Base-by-base conservation (phyloP, 2,888 invertebrate species). In the Theretra japonica region DNA sequence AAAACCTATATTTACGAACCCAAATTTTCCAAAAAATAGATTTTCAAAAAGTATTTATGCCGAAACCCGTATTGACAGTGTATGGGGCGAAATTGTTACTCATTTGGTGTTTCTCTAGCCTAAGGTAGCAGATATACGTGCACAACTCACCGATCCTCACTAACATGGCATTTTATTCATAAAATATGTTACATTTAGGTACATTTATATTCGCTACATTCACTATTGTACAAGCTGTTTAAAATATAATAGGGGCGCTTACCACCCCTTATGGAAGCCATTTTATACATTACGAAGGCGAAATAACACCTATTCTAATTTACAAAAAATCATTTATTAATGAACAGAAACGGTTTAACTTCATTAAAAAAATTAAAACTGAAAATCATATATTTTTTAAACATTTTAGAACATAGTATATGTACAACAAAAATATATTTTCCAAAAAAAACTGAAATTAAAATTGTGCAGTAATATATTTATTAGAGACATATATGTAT, bases 71-170 rank as follows among this genome's bases (percentile, higher is more conserved):
- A 48, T 23, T 17, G 1, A 48, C 17, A 23, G 65, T 65, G 48
- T 65, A 41, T 60, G 62, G 65, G 65, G 23, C 23, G 15, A 33
- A 62, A 62, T 23, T 65, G 48, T 23, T 65, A 65, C 65, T 65
- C 65, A 65, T 90, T 91, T 88, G 91, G 90, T 91, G 88, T 90
- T 88, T 78, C 77, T 82, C 87, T 90, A 90, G 82, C 82, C 87
- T 91, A 91, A 77, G 74, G 80, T 90, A 89, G 65, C 65, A 41
- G 65, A 21, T 48, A 41, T 65, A 41, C 62, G 41, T 30, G 7
- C 65, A 82, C 83, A 86, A 86, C 86, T 85, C 56, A 25, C 33
- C 25, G 65, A 33, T 19, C 62, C 28, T 56, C 21, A 53, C 70
- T 56, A 28, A 23, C 15, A 65, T 71, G 70, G 62, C 53, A 57